Evolutionary conservation across 2,113 vertebrate species (phyloP).

Genomic region (Brevimyrus niger): DNA sequence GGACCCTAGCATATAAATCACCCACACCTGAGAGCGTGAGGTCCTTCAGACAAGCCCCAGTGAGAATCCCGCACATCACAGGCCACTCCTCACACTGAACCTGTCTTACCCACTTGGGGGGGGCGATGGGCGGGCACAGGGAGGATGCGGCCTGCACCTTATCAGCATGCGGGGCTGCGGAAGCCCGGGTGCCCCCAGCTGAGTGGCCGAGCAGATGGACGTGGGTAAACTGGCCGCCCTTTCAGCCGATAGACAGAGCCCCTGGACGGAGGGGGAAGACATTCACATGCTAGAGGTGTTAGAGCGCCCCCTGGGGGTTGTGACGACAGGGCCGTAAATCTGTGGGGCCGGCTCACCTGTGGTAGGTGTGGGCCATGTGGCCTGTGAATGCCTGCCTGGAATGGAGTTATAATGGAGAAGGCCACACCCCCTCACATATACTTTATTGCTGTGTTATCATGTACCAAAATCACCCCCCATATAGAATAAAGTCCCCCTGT

Average conservation of each 20-base stretch:
- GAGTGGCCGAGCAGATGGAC: constrained; percentile 62
- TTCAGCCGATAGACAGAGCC: constrained; percentile 63
- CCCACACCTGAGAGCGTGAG: background rate
- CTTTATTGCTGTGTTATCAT: constrained; percentile 29
- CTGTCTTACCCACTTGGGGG: background rate
- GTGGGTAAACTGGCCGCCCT: constrained; percentile 62
- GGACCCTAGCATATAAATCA: background rate
- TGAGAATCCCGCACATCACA: background rate
- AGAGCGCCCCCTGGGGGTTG: constrained; percentile 47
- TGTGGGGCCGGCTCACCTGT: constrained; percentile 37
- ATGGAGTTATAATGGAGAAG: constrained; percentile 46
- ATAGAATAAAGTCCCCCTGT: constrained; percentile 7
- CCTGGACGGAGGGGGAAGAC: constrained; percentile 45
- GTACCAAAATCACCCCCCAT: background rate
- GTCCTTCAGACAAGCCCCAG: background rate
- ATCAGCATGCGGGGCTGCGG: constrained; percentile 41
- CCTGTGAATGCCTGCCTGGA: constrained; percentile 51
- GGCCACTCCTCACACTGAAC: background rate
- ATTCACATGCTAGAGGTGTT: constrained; percentile 57
- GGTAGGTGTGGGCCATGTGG: constrained; percentile 44
- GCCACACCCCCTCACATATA: constrained; percentile 33
- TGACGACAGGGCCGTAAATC: constrained; percentile 61
- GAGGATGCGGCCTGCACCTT: constrained; percentile 31
- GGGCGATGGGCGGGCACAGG: constrained; percentile 23
- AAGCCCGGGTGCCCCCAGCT: constrained; percentile 47